Conservation (phyloP, 2,797 vertebrate species). For the Perodicticus potto region DNA sequence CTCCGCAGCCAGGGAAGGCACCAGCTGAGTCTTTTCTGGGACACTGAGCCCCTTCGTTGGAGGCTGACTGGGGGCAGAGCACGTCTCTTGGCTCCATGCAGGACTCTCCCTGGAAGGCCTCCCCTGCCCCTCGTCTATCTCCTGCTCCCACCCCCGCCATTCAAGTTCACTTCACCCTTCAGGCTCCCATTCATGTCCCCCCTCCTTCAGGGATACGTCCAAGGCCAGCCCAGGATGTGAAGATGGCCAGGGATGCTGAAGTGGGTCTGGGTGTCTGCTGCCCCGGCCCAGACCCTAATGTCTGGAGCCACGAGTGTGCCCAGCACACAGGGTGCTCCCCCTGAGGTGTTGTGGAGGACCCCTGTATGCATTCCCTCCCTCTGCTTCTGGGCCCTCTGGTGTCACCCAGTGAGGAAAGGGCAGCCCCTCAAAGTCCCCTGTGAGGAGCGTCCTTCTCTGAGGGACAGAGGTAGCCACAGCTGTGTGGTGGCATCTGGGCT, state of each 20-base stretch:
- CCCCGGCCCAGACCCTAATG: not conserved
- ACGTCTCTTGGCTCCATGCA: accelerated
- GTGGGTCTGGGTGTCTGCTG: not conserved
- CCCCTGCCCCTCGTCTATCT: no score
- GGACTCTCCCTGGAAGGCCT: not conserved
- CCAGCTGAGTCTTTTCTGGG: not conserved
- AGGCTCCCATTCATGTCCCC: not conserved
- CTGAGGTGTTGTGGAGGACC: no score
- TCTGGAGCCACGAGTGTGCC: not conserved
- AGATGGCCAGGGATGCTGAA: not conserved
- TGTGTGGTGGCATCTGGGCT: not conserved
- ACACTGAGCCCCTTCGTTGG: not conserved
- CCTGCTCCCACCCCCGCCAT: not conserved
- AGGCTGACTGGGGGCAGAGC: not conserved
- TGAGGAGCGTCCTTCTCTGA: not conserved
- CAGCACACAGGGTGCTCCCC: not conserved
- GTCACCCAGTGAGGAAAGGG: not conserved
- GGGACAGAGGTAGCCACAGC: not conserved
- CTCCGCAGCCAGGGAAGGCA: not conserved
- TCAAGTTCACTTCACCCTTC: not conserved
- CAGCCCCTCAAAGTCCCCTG: not conserved
- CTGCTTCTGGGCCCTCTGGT: not conserved
- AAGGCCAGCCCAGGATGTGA: not conserved
- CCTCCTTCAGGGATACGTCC: not conserved
- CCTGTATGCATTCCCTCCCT: no score